Evolutionary conservation across 2,113 vertebrate genomes (phyloP), one percentile per base, ranked within the genome.

Genomic region (Pluvianellus socialis): DNA sequence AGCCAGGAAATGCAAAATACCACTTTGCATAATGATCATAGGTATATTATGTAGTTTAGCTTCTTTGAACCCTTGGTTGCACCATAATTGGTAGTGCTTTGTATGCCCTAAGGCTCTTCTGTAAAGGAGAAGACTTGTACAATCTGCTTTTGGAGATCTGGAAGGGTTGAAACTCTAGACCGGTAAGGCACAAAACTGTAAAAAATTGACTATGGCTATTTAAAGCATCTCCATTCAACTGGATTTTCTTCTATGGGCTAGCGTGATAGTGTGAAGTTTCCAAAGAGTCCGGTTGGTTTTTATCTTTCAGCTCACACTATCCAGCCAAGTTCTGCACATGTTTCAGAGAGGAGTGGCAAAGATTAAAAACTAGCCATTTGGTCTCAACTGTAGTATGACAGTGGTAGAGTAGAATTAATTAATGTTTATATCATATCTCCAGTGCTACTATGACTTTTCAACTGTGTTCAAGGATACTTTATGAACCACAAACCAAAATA

Each of bases 241-340:
- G 65, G 55, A 40, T 94, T 86, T 85, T 96, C 61, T 79, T 91
- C 71, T 40, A 0, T 58, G 33, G 53, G 50, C 35, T 97, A 94
- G 94, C 91, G 20, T 7, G 23, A 80, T 44, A 68, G 79, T 96
- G 92, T 92, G 96, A 94, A 97, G 93, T 97, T 98, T 97, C 83
- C 92, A 91, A 71, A 86, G 71, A 67, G 35, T 42, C 58, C 76
- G 30, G 24, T 40, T 82, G 91, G 82, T 91, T 98, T 98, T 98
- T 94, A 96, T 98, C 97, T 98, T 86, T 86, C 82, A 94, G 91
- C 90, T 98, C 96, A 81, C 97, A 96, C 96, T 35, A 20, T n/a
- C 71, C 83, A 96, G 97, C 87, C 93, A 98, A 96, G 93, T 97
- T 98, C 95, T 98, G 94, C 96, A 77, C 59, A 32, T 94, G 90